Base-by-base conservation (phyloP, 2,113 vertebrate species). In the Chlamydotis undulata region DNA sequence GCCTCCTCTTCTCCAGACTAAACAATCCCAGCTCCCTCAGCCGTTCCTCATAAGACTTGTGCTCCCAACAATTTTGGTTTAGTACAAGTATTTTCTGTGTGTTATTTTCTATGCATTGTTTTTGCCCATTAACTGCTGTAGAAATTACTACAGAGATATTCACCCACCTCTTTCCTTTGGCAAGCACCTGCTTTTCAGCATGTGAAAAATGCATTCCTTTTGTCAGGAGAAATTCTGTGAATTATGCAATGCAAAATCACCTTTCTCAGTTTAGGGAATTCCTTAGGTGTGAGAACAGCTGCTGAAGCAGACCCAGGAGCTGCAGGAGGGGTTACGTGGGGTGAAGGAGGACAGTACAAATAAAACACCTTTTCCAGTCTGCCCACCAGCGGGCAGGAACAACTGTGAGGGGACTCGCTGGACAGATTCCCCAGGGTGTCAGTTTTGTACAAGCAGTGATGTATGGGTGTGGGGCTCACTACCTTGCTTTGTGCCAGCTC, bases 341-440 rank as follows among this genome's bases (percentile, higher is more conserved):
- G 9, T 14, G 19, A 14, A 47, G 35, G 19, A 67, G 63, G 37
- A n/a, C 18, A 3, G 5, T 0, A 10, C 33, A 33, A 11, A 9
- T 28, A 4, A 22, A 80, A 53, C 6, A 5, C 3, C 6, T 29
- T 49, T 28, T 47, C 33, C 61, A 75, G 55, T 16, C 37, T 31
- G 37, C 15, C 37, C 6, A 16, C 0, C 0, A 10, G 29, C 68
- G n/a, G n/a, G 28, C 0, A 0, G 41, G 37, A 10, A 24, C 1
- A 3, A 13, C 12, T 6, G 47, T 1, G 12, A 14, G 29, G 75
- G 67, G 50, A 17, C 25, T 10, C 2, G 1, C 29, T 21, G 64
- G 25, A 7, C 24, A 14, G 63, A 37, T 5, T 22, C 18, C n/a
- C 24, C 37, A 17, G 19, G 10, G 26, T 29, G 49, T 63, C 22